These are phyloP conservation scores for Pimephales promelas DNA, from an alignment of 2,113 vertebrate genomes.

Conservation along the genomic window DNA sequence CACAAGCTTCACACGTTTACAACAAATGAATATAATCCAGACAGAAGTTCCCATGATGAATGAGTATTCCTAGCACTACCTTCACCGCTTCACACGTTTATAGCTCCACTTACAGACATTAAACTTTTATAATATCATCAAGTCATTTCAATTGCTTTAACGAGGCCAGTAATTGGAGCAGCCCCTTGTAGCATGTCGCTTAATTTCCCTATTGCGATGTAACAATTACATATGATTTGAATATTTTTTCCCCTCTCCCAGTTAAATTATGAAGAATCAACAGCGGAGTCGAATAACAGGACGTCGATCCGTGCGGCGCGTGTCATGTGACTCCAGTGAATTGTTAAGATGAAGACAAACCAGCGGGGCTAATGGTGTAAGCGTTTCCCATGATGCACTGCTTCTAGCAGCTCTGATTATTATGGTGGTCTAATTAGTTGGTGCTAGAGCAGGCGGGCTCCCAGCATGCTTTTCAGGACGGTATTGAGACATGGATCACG, in stretches of 20 bases:
- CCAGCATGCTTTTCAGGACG: constrained; percentile 62
- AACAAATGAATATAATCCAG: constrained; percentile 53
- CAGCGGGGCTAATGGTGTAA: constrained; percentile 57
- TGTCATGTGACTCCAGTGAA: constrained; percentile 55
- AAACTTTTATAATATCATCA: constrained; percentile 60
- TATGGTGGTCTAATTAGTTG: constrained; percentile 68
- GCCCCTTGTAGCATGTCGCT: constrained; percentile 57
- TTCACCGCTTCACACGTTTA: constrained; percentile 43
- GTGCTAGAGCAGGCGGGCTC: constrained; percentile 58
- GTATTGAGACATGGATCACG: constrained; percentile 64
- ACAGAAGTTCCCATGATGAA: constrained; percentile 44
- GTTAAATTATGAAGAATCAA: constrained; percentile 59
- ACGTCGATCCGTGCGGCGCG: constrained; percentile 45
- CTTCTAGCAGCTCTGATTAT: constrained; percentile 64
- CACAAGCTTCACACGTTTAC: constrained; percentile 28
- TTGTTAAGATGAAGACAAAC: constrained; percentile 59
- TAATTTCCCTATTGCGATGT: constrained; percentile 62
- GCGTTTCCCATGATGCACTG: constrained; percentile 63
- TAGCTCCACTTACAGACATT: constrained; percentile 53
- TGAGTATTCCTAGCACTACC: constrained; percentile 39
- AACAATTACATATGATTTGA: constrained; percentile 61
- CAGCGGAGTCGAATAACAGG: constrained; percentile 54
- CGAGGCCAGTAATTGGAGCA: constrained; percentile 59
- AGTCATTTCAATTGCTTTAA: constrained; percentile 60
- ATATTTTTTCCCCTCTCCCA: constrained; percentile 52